phyloP scores from a whole-genome alignment of 2,888 invertebrate genomes.

The Sphaerophoria rueppellii region DNA sequence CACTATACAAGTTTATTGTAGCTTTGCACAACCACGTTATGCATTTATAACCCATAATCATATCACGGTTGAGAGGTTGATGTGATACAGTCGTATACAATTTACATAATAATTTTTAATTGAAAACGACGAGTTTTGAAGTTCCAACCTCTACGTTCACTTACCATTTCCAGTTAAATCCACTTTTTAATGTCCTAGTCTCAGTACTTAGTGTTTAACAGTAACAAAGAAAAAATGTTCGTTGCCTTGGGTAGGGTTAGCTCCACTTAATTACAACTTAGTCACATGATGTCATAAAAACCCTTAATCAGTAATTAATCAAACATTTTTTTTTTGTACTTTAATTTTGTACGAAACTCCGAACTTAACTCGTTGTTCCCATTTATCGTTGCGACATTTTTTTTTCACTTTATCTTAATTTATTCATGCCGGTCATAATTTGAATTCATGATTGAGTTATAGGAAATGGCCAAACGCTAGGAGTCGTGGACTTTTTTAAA shows the following conservation, averaged over 20 bases:
- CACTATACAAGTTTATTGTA: too few species aligned
- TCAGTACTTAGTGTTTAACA: too few species aligned
- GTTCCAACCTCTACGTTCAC: too few species aligned
- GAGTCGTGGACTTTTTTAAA: not conserved
- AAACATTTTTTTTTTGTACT: constrained; percentile 35
- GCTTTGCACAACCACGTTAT: too few species aligned
- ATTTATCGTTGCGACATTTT: constrained; percentile 7
- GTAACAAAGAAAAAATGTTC: not conserved
- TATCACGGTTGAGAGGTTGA: too few species aligned
- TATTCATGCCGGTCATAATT: constrained; percentile 67
- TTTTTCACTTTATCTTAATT: constrained; percentile 66
- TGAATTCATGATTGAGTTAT: constrained; percentile 54
- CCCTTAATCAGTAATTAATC: constrained; percentile 70
- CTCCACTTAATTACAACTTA: constrained; percentile 17
- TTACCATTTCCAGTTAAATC: too few species aligned
- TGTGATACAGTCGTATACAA: too few species aligned
- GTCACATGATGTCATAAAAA: constrained; percentile 64
- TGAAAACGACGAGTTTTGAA: too few species aligned
- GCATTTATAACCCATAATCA: too few species aligned
- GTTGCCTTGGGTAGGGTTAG: constrained; percentile 27
- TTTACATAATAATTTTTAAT: too few species aligned
- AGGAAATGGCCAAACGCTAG: constrained; percentile 24
- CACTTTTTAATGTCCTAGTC: too few species aligned
- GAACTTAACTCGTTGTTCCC: not conserved
- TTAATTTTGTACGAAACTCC: constrained; percentile 8